phyloP scores from a whole-genome alignment of 2,888 invertebrate species.

The Schizotus pectinicornis region DNA sequence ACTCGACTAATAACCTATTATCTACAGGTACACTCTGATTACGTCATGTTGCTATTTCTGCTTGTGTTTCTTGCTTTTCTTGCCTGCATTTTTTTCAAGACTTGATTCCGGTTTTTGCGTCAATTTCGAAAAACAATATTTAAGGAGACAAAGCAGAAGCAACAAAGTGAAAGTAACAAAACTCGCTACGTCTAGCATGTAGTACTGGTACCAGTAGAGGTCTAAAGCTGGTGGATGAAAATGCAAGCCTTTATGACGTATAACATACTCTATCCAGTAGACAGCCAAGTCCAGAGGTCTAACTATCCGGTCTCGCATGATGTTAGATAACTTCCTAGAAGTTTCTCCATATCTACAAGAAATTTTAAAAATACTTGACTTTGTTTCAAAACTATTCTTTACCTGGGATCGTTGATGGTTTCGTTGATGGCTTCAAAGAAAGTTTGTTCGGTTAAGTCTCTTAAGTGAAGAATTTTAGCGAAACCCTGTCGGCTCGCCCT shows the following conservation, averaged over 20 bases:
- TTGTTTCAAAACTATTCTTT: conserved; percentile 51
- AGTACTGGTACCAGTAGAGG: conserved; percentile 31
- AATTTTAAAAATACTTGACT: conserved; percentile 24
- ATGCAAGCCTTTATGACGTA: conserved; percentile 14
- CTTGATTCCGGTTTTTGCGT: neutral
- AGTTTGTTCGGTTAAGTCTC: conserved; percentile 47
- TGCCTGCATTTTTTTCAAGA: neutral
- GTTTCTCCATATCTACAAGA: conserved; percentile 28
- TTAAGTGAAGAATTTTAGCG: conserved; percentile 53
- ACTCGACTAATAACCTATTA: no score
- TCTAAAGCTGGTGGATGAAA: conserved; percentile 23
- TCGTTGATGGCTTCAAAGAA: conserved; percentile 43
- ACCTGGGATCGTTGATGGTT: conserved; percentile 46
- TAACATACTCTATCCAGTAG: conserved; percentile 31
- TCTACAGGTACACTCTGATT: no score
- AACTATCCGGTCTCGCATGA: conserved; percentile 22
- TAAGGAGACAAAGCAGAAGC: neutral
- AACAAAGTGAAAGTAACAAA: neutral
- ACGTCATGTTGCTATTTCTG: no score
- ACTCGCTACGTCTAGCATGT: conserved; percentile 26
- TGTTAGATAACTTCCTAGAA: conserved; percentile 21
- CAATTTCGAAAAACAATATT: neutral
- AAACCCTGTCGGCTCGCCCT: conserved; percentile 56
- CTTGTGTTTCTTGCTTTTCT: neutral
- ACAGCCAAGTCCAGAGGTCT: conserved; percentile 28